Evolutionary conservation across 2,797 vertebrate genomes (phyloP).

Genomic region (Coregonus suidteri): DNA sequence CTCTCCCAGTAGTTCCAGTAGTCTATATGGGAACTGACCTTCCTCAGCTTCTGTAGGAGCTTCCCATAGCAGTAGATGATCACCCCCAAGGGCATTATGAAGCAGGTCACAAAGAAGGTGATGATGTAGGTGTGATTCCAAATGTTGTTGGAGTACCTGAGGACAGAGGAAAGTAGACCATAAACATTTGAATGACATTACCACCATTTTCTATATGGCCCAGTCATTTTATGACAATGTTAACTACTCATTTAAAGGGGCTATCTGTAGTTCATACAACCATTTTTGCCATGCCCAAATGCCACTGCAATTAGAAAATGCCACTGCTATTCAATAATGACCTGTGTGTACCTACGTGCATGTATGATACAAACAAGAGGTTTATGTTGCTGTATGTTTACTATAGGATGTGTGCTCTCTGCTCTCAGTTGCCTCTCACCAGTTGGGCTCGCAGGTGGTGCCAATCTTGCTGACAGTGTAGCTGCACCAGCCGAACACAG

Average conservation of each 20-base stretch:
- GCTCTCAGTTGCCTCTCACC: constrained; percentile 73
- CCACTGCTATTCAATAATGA: neutral
- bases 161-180: neutral
- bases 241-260: too few relatives aligned
- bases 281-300: neutral
- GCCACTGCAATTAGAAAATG: neutral
- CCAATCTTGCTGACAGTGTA: constrained; percentile 91
- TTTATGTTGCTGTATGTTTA: too few relatives aligned
- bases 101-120: constrained; percentile 85
- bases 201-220: neutral
- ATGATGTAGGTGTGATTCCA: constrained; percentile 84
- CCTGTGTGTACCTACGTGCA: neutral
- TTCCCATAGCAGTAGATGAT: constrained; percentile 89
- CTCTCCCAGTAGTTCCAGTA: neutral
- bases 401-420: neutral
- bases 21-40: constrained; percentile 69
- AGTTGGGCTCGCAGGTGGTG: constrained; percentile 92
- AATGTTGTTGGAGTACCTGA: constrained; percentile 83
- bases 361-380: neutral
- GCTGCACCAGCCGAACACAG: constrained; percentile 88
- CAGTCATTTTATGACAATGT: too few relatives aligned
- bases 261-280: neutral
- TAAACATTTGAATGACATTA: neutral
- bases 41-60: constrained; percentile 82
- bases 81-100: constrained; percentile 83